Evolutionary conservation across 1,140 invertebrate species (phyloP), one percentile per base, ranked within the genome.

Genomic region (Leptoteleia sp.): DNA sequence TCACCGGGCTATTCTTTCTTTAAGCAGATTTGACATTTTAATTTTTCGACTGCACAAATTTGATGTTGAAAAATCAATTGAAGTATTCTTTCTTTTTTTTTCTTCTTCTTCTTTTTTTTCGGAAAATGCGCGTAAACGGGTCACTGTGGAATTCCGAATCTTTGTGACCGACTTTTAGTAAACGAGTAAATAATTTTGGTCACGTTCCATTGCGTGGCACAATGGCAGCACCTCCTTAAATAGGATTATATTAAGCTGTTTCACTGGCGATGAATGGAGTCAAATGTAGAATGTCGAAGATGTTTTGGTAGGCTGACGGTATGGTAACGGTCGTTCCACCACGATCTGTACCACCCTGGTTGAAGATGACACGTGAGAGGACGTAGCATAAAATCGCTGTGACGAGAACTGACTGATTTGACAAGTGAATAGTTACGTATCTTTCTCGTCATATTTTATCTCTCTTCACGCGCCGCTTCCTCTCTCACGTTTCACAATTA

Each of bases 241-340:
- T 87, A 85, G 87, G 88, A 89, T 89, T 89, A 89, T 89, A 89
- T 88, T 89, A 88, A 89, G 87, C 88, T 87, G 84, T 89, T 88
- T 88, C 84, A 83, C 82, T 73, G 73, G 43, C 76, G 82, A 82
- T 88, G 85, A 88, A 88, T 88, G 81, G 84, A 88, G 85, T 89
- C 87, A 88, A 89, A 88, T 86, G 83, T 85, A 83, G 79, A 82
- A 86, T 82, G 81, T 87, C 80, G 80, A 85, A 83, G 82, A 85
- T 89, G 87, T 89, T 89, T 89, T 89, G 88, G 87, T 88, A 88
- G 87, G 86, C 76, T 81, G 83, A 83, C 80, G 70, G 79, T 79
- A 68, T 55, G 54, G 81, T 62, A 76, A 68, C 83, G 55, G 72
- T 76, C 76, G 70, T 77, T 48, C 67, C 54, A 71, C 59, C 65